Evolutionary conservation across 2,113 vertebrate species (phyloP).

Genomic region (Grammomys surdaster): DNA sequence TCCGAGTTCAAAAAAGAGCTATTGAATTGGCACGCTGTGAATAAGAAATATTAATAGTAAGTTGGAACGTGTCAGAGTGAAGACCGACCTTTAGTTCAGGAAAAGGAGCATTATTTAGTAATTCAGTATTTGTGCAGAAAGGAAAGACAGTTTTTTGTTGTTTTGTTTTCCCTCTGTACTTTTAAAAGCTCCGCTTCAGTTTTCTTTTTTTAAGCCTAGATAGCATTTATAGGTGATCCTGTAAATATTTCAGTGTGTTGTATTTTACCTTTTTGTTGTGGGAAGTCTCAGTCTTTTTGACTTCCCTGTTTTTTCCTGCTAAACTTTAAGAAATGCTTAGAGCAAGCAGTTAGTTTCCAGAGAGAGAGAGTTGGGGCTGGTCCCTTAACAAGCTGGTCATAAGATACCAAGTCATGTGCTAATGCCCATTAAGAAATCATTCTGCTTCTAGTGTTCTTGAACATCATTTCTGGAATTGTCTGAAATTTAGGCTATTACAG

Average conservation of each 20-base stretch:
- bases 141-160: neutral
- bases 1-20: slow-evolving; percentile 17
- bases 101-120: slow-evolving; percentile 38
- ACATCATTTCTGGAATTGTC: slow-evolving; percentile 42
- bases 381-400: slow-evolving; percentile 66
- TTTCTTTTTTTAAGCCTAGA: neutral
- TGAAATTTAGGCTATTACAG: slow-evolving; percentile 8
- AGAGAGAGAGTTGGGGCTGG: slow-evolving; percentile 5
- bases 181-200: slow-evolving; percentile 15
- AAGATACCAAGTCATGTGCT: slow-evolving; percentile 61
- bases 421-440: slow-evolving; percentile 55
- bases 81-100: slow-evolving; percentile 4
- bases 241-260: neutral
- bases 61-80: neutral
- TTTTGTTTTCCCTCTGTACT: slow-evolving; percentile 9
- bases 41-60: slow-evolving; percentile 17
- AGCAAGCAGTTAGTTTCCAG: slow-evolving; percentile 54
- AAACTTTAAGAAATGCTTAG: slow-evolving; percentile 64
- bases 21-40: neutral
- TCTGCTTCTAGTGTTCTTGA: neutral
- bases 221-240: neutral
- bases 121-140: slow-evolving; percentile 27
- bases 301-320: slow-evolving; percentile 29
- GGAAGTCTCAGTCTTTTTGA: neutral
- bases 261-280: slow-evolving; percentile 23